A percentile compares a stretch with the other conserved stretches of the same genome.
Evolutionary conservation across 2,113 vertebrate genomes (phyloP).

Genomic region (Alligator mississippiensis): DNA sequence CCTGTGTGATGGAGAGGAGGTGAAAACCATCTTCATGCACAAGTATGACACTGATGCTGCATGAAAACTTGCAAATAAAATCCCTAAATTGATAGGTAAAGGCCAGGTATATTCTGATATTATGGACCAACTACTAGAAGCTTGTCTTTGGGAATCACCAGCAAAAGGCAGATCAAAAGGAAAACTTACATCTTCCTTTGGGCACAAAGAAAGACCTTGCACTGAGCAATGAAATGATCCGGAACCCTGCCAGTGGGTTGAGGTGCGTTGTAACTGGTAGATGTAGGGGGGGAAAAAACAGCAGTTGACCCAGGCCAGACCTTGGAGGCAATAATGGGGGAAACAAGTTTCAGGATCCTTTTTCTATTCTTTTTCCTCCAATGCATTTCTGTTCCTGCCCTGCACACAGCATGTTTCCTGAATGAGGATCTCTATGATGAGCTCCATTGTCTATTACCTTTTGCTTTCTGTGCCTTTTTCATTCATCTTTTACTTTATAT

Average conservation of each 20-base stretch:
- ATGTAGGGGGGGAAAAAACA: background rate
- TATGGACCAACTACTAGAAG: background rate
- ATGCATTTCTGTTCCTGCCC: background rate
- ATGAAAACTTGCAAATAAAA: background rate
- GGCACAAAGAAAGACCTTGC: background rate
- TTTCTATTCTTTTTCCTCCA: background rate
- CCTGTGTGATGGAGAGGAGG: background rate
- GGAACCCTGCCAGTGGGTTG: background rate
- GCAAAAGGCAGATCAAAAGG: background rate
- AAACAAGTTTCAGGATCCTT: background rate
- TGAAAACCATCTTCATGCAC: background rate
- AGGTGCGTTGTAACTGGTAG: background rate
- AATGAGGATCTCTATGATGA: constrained; percentile 26
- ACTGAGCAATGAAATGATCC: background rate
- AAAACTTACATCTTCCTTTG: background rate
- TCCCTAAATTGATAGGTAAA: background rate
- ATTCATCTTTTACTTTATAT: constrained; percentile 27
- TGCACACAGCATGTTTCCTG: constrained; percentile 20
- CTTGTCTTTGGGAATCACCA: background rate
- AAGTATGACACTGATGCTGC: accelerated
- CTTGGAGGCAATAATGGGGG: background rate
- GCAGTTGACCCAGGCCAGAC: background rate
- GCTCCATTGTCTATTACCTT: background rate
- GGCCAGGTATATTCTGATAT: background rate
- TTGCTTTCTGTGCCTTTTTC: background rate